These are phyloP conservation scores for Sarcophaga variegata DNA, from an alignment of 2,888 invertebrate species.

Conservation along the genomic window DNA sequence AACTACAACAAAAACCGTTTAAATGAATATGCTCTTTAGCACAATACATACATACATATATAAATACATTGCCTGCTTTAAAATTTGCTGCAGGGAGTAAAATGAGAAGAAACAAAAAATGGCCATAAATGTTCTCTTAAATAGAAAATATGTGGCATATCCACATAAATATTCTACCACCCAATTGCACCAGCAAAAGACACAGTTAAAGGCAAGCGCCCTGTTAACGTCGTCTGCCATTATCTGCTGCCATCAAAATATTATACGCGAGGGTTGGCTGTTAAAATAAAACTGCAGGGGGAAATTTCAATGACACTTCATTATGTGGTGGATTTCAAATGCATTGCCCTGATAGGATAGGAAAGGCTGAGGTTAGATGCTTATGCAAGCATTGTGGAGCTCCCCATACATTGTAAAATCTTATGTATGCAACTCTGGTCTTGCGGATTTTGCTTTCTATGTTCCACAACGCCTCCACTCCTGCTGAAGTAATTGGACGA, in stretches of 20 bases:
- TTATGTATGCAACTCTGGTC: too few species aligned
- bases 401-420: too few species aligned
- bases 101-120: conserved; percentile 25
- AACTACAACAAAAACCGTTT: background rate
- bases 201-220: background rate
- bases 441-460: too few species aligned
- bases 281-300: background rate
- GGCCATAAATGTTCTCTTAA: conserved; percentile 22
- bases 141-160: background rate
- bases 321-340: too few species aligned
- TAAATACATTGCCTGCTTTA: conserved; percentile 7
- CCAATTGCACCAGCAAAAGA: conserved; percentile 15
- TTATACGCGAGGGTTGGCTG: background rate
- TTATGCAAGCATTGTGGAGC: too few species aligned
- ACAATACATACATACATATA: background rate
- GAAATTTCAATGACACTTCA: too few species aligned
- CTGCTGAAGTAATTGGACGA: too few species aligned
- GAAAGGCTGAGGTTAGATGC: too few species aligned
- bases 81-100: conserved; percentile 10
- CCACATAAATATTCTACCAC: background rate
- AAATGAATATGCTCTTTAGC: conserved; percentile 12
- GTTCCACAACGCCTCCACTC: too few species aligned
- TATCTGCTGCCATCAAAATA: background rate
- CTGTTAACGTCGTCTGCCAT: background rate
- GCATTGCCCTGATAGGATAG: too few species aligned